Percentiles rank a stretch among this genome's conserved stretches.
phyloP scores from a whole-genome alignment of 1,140 invertebrate species.

The Conopomorpha cramerella region DNA sequence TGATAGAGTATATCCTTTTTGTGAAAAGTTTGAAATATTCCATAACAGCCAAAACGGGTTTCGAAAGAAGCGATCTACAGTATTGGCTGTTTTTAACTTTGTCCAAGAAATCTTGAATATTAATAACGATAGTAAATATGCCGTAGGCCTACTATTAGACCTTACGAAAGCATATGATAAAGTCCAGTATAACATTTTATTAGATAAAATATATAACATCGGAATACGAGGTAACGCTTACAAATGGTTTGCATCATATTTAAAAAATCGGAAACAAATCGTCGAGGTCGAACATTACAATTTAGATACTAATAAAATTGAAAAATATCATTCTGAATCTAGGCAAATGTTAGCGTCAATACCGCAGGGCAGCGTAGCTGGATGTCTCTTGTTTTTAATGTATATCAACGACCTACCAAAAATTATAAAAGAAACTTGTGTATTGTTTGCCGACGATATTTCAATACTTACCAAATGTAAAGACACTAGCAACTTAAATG shows the following conservation, averaged over 20 bases:
- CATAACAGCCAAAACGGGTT: constrained; percentile 3
- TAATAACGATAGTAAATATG: constrained; percentile 2
- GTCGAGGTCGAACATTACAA: constrained; percentile 1
- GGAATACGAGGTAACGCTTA: constrained; percentile 1
- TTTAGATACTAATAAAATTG: background rate
- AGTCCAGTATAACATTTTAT: constrained; percentile 1
- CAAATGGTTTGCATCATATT: constrained; percentile 4
- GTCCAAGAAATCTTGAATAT: background rate
- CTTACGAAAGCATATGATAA: constrained; percentile 4
- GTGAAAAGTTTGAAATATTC: too few relatives aligned
- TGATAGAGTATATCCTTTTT: too few relatives aligned
- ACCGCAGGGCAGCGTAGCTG: constrained; percentile 1
- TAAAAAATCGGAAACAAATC: constrained; percentile 1
- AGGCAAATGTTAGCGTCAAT: background rate
- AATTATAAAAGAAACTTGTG: background rate
- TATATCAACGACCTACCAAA: constrained; percentile 2
- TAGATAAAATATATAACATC: constrained; percentile 1
- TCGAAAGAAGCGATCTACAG: constrained; percentile 2
- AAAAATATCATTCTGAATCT: background rate
- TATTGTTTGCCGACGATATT: constrained; percentile 1
- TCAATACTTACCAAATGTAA: background rate
- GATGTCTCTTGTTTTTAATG: constrained; percentile 1
- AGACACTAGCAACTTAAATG: background rate
- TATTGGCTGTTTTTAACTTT: constrained; percentile 2
- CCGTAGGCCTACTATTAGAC: constrained; percentile 1